Conservation (phyloP, 2,888 invertebrate species). For the Campopleginae sp. region DNA sequence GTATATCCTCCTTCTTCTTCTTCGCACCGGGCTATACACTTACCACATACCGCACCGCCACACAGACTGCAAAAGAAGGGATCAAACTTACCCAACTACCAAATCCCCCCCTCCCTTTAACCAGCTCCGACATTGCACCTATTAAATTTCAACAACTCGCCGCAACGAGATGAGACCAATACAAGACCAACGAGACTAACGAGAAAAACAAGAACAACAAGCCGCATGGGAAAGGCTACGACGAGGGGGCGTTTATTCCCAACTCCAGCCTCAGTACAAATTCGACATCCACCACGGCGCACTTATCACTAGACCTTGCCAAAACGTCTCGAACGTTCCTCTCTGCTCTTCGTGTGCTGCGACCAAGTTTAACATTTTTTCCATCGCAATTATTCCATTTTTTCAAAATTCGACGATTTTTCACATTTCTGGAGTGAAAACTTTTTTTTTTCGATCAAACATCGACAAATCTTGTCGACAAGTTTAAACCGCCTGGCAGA, state of each 20-base stretch:
- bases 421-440: too few relatives aligned
- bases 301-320: slow-evolving; percentile 52
- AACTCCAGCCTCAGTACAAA: slow-evolving; percentile 81
- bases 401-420: too few relatives aligned
- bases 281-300: slow-evolving; percentile 76
- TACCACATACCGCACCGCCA: slow-evolving; percentile 25
- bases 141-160: slow-evolving; percentile 72
- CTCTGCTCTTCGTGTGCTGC: background rate
- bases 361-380: background rate
- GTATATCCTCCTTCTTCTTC: slow-evolving; percentile 19
- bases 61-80: slow-evolving; percentile 76
- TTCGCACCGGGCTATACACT: background rate
- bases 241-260: slow-evolving; percentile 76
- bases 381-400: background rate
- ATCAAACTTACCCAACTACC: slow-evolving; percentile 68
- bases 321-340: slow-evolving; percentile 27
- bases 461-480: too few relatives aligned
- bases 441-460: too few relatives aligned
- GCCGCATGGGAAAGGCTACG: slow-evolving; percentile 75
- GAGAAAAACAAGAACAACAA: slow-evolving; percentile 26
- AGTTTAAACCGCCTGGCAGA: too few relatives aligned
- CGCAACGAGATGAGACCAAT: slow-evolving; percentile 59
- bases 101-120: slow-evolving; percentile 2
- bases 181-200: slow-evolving; percentile 9
- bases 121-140: slow-evolving; percentile 72